A percentile compares a stretch with the other conserved stretches of the same genome.
phyloP scores from a whole-genome alignment of 2,888 invertebrate genomes.

The Tenthredo amoena region DNA sequence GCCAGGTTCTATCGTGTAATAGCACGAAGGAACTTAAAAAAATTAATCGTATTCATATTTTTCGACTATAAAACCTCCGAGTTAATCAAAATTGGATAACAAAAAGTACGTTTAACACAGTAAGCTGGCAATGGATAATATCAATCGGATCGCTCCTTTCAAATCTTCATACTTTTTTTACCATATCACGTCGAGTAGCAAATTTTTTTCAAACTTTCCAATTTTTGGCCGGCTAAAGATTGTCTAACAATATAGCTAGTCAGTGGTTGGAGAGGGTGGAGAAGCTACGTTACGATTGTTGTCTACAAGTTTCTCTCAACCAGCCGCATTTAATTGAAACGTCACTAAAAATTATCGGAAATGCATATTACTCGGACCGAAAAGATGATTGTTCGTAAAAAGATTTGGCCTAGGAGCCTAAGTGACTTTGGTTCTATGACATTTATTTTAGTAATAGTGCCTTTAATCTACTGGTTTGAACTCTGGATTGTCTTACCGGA shows the following conservation, averaged over 20 bases:
- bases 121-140: background rate
- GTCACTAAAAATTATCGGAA: conserved; percentile 22
- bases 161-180: background rate
- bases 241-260: conserved; percentile 16
- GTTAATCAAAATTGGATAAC: background rate
- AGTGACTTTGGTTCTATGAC: conserved; percentile 80
- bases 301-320: background rate
- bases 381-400: conserved; percentile 70
- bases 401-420: conserved; percentile 70
- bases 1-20: background rate
- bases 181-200: background rate
- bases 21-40: background rate
- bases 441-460: conserved; percentile 83
- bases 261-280: background rate
- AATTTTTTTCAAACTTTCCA: conserved; percentile 10
- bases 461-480: conserved; percentile 86
- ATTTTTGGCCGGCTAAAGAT: background rate
- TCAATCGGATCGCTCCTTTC: background rate
- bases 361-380: background rate
- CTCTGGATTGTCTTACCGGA: conserved; percentile 87
- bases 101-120: background rate
- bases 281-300: background rate
- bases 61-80: background rate
- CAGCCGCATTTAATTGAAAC: background rate
- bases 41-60: background rate